Base-by-base conservation (phyloP, 2,888 invertebrate species). In the Andrena minutula region DNA sequence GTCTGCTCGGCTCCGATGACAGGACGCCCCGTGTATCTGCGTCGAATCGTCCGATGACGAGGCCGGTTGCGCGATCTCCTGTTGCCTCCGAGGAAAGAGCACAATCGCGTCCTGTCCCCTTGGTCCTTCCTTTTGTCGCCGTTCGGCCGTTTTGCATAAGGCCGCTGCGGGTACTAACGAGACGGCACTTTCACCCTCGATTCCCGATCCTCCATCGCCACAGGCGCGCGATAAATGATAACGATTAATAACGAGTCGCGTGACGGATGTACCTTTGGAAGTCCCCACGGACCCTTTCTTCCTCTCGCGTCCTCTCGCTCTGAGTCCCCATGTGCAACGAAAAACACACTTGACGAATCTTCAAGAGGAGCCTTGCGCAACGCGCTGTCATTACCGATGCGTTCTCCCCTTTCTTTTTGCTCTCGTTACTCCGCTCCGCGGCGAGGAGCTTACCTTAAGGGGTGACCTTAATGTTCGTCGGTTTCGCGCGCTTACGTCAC, bases 1-100 rank as follows among this genome's bases (percentile, higher is more conserved):
- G 63, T 80, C 70, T 12, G 58, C 56, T 41, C 79, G 61, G 63
- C 49, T 61, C 12, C 66, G 79, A 66, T 63, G 82, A 82, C 79
- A 70, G 78, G 69, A 81, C 79, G 84, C 66, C 58, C 76, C 61
- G 53, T 56, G 74, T 56, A 56, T 82, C 84, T 71, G 64, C 83
- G 79, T 79, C 69, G 70, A 72, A 79, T 86, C 82, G 74, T 66
- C 61, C 60, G 82, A 78, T 86, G 86, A 86, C 86, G 83, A 86
- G 79, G 82, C 77, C 75, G 66, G 68, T 71, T 56, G 64, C 65
- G 73, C 63, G 68, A 60, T 83, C 41, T 41, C 74, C 53, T 69
- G 82, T 79, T 76, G 70, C 65, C 79, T 60, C 64, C 51, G 58
- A 32, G 58, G 53, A 74, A 60, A 74, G 56, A 56, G 30, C 49